These are phyloP conservation scores for Lophotriccus pileatus DNA, from an alignment of 2,797 vertebrate species.

Conservation along the genomic window DNA sequence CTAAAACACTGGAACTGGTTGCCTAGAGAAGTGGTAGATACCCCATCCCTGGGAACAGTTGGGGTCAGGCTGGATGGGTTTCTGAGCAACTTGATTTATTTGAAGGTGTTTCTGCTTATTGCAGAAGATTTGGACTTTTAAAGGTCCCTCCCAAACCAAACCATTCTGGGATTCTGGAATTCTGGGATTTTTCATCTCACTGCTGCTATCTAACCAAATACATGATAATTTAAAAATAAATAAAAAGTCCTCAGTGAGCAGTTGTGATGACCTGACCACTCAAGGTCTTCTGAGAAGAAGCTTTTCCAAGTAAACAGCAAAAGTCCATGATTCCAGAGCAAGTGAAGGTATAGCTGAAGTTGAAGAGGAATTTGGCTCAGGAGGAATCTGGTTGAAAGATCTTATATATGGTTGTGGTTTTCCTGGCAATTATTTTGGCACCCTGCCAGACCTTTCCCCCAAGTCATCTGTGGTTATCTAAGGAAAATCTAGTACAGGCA, in stretches of 20 bases:
- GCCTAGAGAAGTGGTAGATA: background rate
- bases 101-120: background rate
- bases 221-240: background rate
- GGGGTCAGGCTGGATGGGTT: background rate
- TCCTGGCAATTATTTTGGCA: background rate
- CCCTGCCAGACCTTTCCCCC: background rate
- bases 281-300: background rate
- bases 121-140: background rate
- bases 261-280: background rate
- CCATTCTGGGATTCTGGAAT: background rate
- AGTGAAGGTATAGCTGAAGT: background rate
- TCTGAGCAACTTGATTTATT: background rate
- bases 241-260: background rate
- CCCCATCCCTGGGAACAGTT: background rate
- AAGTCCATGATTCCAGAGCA: background rate
- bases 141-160: background rate
- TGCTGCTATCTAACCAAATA: background rate
- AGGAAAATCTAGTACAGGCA: background rate
- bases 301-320: background rate
- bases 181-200: background rate
- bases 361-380: background rate
- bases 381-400: background rate
- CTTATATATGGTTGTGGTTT: background rate
- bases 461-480: background rate
- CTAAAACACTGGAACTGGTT: background rate